Evolutionary conservation across 2,888 invertebrate species (phyloP), one percentile per base, ranked within the genome.

Genomic region (Pediacus dermestoides): DNA sequence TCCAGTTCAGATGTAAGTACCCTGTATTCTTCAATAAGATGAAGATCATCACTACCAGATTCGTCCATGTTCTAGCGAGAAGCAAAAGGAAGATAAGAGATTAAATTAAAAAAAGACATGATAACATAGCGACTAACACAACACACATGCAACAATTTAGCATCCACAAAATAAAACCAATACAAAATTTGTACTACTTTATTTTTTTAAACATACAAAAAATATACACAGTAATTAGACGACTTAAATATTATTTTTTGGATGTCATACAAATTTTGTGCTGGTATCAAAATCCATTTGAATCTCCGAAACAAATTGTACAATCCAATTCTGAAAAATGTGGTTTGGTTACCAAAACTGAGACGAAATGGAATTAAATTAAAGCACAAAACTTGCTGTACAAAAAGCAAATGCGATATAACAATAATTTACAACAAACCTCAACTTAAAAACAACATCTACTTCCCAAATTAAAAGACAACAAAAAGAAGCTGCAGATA

Each of bases 11-110:
- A 46, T 2, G 58, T 57, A 23, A 66, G 53, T 41, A 53, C 49
- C 52, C 66, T 65, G 50, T 66, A 66, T 21, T 65, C 62, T 40
- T 65, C 65, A 16, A 60, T 48, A 28, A 63, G 47, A 35, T 60
- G 57, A 42, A 44, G 37, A 26, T 54, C 56, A 37, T 60, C 58
- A 44, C 55, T 51, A 45, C 58, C 47, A 45, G 58, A 43, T 53
- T 63, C 57, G 39, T 53, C 56, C 57, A 58, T 57, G 21, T 55
- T 58, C 64, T 65, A 60, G 44, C 40, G 57, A 62, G 48, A 55
- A 44, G 53, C 41, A 58, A 62, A 49, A 55, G 44, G 53, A 51
- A 42, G 39, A 45, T 37, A 42, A 28, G 30, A 28, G 33, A 42
- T 46, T 44, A 37, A 42, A 42, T 35, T 34, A 44, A 50, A 50